These are phyloP conservation scores for Sebastes itinus DNA, from an alignment of 2,797 vertebrate species.

Conservation along the genomic window DNA sequence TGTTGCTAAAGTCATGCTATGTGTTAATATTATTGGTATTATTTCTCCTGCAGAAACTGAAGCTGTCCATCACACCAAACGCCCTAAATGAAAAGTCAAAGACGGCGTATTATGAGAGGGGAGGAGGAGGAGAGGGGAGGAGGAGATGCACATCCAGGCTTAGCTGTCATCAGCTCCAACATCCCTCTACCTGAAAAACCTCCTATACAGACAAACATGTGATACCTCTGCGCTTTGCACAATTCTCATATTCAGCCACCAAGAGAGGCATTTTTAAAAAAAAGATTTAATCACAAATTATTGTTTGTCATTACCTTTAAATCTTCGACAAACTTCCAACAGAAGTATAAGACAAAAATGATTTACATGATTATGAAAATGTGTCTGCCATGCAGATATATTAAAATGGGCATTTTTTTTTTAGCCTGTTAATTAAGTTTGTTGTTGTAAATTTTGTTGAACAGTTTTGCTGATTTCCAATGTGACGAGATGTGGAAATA, in stretches of 20 bases:
- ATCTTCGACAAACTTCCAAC: conserved; percentile 2
- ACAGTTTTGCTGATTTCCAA: neutral
- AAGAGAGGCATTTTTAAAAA: neutral
- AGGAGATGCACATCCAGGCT: conserved; percentile 19
- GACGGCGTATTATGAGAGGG: conserved; percentile 60
- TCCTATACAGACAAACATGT: conserved; percentile 61
- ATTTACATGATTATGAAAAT: conserved; percentile 19
- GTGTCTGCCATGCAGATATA: conserved; percentile 44
- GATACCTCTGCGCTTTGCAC: conserved; percentile 29
- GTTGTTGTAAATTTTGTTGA: neutral
- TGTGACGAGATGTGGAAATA: neutral
- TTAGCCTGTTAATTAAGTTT: neutral
- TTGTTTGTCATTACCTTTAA: neutral
- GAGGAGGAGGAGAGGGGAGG: conserved; percentile 59
- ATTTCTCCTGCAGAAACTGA: conserved; percentile 72
- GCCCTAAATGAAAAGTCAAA: conserved; percentile 63
- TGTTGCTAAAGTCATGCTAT: neutral
- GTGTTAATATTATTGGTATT: neutral
- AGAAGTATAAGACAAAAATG: neutral
- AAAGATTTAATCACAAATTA: conserved; percentile 18
- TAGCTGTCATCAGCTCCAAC: conserved; percentile 45
- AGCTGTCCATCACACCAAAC: conserved; percentile 74
- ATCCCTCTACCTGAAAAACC: conserved; percentile 47
- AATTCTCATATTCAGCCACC: neutral
- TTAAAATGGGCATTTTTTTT: conserved; percentile 14